A percentile compares a stretch with the other conserved stretches of the same genome.
Conservation (phyloP, 92 coral and sea anemone genomes). For the Phymanthus crucifer region DNA sequence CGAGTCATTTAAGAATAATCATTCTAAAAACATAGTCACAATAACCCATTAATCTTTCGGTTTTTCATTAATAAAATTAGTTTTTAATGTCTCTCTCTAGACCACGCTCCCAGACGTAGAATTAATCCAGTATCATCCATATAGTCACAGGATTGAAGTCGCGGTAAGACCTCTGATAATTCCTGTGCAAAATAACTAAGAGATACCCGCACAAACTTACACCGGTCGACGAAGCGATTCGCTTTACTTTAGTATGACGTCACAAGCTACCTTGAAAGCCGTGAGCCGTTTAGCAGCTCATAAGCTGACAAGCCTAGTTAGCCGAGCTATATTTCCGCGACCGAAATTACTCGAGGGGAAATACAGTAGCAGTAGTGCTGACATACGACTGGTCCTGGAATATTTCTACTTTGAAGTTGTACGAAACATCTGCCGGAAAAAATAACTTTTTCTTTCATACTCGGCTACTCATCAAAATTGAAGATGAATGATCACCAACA, state of each 20-base stretch:
- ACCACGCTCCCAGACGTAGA: too few relatives aligned
- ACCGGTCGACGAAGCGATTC: not conserved
- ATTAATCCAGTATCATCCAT: too few relatives aligned
- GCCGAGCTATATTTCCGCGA: not conserved
- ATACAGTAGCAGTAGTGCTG: not conserved
- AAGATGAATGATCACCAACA: not conserved
- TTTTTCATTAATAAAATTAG: too few relatives aligned
- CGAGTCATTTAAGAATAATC: too few relatives aligned
- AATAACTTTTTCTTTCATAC: not conserved
- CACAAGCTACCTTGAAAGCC: not conserved
- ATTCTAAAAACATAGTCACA: too few relatives aligned
- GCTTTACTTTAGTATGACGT: not conserved
- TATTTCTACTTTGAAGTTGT: not conserved
- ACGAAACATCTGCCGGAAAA: constrained; percentile 6
- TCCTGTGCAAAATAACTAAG: not conserved
- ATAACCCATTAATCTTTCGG: too few relatives aligned
- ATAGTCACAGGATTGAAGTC: too few relatives aligned
- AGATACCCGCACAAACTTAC: not conserved
- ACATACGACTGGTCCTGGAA: not conserved
- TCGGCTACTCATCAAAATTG: not conserved
- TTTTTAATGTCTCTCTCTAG: too few relatives aligned
- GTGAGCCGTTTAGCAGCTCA: not conserved
- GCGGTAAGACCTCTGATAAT: not conserved
- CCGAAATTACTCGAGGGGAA: not conserved
- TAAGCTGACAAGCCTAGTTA: not conserved